A percentile compares a stretch with the other conserved stretches of the same genome.
These are phyloP conservation scores for Ochotona curzoniae DNA, from an alignment of 2,113 vertebrate species.

Conservation along the genomic window DNA sequence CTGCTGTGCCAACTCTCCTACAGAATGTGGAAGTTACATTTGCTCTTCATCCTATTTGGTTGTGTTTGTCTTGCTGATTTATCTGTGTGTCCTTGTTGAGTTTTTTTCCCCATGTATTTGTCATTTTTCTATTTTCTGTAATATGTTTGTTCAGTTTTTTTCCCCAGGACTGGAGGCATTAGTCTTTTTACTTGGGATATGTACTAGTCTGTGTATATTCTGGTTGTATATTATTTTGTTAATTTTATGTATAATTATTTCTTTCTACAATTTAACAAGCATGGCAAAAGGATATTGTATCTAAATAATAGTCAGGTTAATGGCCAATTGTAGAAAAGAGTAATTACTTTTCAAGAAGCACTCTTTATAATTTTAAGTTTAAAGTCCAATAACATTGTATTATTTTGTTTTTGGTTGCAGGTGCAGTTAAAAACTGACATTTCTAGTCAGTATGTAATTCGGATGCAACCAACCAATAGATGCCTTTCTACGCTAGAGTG, in stretches of 20 bases:
- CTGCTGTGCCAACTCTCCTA: not conserved
- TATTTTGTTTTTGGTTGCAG: conserved; percentile 84
- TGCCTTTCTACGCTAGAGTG: conserved; percentile 98
- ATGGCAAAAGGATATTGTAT: not conserved
- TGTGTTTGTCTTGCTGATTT: conserved; percentile 5
- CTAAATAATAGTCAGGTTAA: not conserved
- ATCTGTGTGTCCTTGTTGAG: not conserved
- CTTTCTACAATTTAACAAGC: not conserved
- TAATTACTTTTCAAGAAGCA: conserved; percentile 15
- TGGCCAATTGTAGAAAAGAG: conserved; percentile 21
- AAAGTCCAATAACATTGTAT: not conserved
- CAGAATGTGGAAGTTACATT: not conserved
- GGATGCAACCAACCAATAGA: conserved; percentile 95
- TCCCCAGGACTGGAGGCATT: not conserved
- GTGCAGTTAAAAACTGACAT: conserved; percentile 93
- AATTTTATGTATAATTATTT: not conserved
- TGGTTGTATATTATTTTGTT: conserved; percentile 39
- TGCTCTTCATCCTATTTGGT: not conserved
- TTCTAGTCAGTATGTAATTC: conserved; percentile 98
- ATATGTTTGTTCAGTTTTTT: not conserved
- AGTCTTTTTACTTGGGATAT: not conserved
- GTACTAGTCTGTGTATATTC: conserved; percentile 16
- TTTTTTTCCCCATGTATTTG: not conserved
- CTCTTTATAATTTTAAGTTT: conserved; percentile 42
- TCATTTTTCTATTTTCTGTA: conserved; percentile 20